Conservation (phyloP, 2,113 vertebrate genomes). For the Danionella cerebrum region DNA sequence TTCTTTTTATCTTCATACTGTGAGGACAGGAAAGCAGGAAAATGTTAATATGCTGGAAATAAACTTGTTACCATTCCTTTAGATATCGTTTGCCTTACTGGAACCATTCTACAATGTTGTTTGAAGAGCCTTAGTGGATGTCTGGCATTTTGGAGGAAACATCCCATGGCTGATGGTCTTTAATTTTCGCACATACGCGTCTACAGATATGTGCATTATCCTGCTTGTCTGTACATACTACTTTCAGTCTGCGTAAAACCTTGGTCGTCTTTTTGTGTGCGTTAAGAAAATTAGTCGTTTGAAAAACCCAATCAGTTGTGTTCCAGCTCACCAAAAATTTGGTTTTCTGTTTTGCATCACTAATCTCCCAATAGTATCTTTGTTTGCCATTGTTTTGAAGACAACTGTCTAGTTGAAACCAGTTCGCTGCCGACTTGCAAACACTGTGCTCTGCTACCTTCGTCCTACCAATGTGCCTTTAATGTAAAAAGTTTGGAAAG, state of each 20-base stretch:
- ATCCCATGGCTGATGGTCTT: conserved; percentile 76
- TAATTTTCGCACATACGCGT: conserved; percentile 65
- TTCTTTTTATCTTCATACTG: conserved; percentile 64
- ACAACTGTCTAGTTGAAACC: conserved; percentile 32
- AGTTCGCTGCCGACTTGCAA: conserved; percentile 38
- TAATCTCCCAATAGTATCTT: background rate
- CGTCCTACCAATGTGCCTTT: conserved; percentile 72
- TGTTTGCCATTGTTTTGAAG: conserved; percentile 37
- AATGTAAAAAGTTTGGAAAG: conserved; percentile 54
- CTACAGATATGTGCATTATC: conserved; percentile 78
- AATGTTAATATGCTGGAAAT: conserved; percentile 76
- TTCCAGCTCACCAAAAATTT: conserved; percentile 1
- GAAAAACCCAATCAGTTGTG: conserved; percentile 22
- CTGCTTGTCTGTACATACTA: conserved; percentile 41
- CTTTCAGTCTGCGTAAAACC: conserved; percentile 6
- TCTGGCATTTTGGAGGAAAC: conserved; percentile 79
- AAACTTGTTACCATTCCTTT: conserved; percentile 85
- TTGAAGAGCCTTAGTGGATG: conserved; percentile 84
- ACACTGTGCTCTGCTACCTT: conserved; percentile 50
- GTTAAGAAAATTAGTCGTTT: conserved; percentile 17
- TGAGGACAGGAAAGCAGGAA: conserved; percentile 56
- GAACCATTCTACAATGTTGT: conserved; percentile 52
- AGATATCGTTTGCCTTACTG: conserved; percentile 86
- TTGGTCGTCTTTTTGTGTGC: background rate
- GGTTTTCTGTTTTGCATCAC: conserved; percentile 23